Evolutionary conservation across 2,113 vertebrate species (phyloP).

Genomic region (Equus przewalskii): DNA sequence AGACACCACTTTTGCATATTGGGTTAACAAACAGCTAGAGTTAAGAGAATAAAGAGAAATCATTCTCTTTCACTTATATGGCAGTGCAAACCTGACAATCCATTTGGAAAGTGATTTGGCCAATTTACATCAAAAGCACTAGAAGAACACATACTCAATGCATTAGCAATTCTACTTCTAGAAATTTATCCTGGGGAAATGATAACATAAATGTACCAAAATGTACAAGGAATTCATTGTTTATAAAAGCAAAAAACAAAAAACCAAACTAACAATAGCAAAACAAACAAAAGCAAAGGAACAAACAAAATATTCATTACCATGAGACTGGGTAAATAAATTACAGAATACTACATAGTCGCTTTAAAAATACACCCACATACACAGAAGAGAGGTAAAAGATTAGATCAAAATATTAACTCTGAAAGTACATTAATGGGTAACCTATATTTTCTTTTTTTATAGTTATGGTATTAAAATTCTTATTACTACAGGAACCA

Average conservation of each 20-base stretch:
- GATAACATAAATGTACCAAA: constrained; percentile 15
- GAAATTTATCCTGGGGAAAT: constrained; percentile 52
- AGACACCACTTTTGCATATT: neutral
- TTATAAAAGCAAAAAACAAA: constrained; percentile 30
- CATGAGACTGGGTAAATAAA: constrained; percentile 41
- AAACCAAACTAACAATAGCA: constrained; percentile 16
- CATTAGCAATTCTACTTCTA: neutral
- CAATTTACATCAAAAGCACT: neutral
- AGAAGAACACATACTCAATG: neutral
- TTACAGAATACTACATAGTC: neutral
- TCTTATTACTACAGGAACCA: neutral
- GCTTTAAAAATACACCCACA: constrained; percentile 14
- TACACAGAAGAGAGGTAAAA: neutral
- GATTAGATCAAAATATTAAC: neutral
- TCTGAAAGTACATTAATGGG: neutral
- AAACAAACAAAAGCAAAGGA: constrained; percentile 56
- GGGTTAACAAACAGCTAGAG: neutral
- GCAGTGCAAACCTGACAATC: neutral
- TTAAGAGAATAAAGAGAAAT: neutral
- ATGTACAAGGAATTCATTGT: constrained; percentile 35
- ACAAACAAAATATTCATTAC: constrained; percentile 56
- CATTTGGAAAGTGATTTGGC: neutral
- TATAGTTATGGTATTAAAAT: neutral
- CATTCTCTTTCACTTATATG: neutral
- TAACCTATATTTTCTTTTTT: neutral